Percentiles rank a stretch among this genome's conserved stretches.
These are phyloP conservation scores for Cyclina sinensis DNA, from an alignment of 1,140 invertebrate species.

Conservation along the genomic window DNA sequence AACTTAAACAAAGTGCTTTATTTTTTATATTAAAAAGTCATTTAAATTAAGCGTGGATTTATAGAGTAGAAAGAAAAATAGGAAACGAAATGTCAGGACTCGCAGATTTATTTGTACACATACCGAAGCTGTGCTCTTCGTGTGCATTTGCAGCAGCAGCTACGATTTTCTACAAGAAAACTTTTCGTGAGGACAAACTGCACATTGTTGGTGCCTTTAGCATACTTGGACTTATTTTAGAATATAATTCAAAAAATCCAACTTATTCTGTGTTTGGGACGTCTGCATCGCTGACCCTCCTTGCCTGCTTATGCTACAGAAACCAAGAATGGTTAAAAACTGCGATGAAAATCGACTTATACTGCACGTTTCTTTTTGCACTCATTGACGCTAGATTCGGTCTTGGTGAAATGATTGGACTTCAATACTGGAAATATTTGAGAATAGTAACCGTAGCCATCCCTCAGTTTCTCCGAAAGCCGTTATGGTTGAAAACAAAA, in stretches of 20 bases:
- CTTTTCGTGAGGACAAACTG: conserved; percentile 6
- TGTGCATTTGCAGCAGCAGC: conserved; percentile 29
- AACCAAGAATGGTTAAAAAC: conserved; percentile 27
- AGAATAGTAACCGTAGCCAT: conserved; percentile 56
- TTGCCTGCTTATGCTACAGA: background rate
- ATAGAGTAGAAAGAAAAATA: background rate
- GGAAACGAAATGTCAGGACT: background rate
- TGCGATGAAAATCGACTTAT: conserved; percentile 41
- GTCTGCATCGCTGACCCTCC: background rate
- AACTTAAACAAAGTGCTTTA: background rate
- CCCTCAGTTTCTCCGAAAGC: conserved; percentile 66
- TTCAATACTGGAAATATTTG: background rate
- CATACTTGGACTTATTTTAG: background rate
- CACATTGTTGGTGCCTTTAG: background rate
- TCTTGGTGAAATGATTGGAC: background rate
- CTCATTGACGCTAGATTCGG: conserved; percentile 46
- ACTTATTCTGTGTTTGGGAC: background rate
- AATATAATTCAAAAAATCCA: background rate
- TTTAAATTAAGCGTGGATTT: too few species aligned
- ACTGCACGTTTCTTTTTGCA: background rate
- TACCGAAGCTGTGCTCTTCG: background rate
- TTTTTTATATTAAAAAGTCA: background rate
- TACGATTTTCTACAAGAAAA: conserved; percentile 50
- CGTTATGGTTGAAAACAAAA: conserved; percentile 63
- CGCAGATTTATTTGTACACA: background rate